Conservation (phyloP, 2,113 vertebrate genomes). For the Phalacrocorax pelagicus region DNA sequence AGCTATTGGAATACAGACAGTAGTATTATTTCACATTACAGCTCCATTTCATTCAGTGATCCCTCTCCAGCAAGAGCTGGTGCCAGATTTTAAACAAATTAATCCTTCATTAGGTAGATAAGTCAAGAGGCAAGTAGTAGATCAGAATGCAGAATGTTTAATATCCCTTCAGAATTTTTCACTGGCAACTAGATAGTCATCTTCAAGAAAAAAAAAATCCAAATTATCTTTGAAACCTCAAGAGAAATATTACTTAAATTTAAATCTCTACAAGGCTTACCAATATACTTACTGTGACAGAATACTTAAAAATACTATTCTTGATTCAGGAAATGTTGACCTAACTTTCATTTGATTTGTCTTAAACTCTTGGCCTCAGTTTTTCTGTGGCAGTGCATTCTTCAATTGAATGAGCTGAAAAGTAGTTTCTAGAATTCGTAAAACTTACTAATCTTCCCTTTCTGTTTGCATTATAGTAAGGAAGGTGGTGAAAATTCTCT, state of each 20-base stretch:
- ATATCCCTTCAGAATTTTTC: neutral
- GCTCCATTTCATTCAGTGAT: neutral
- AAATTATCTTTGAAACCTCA: neutral
- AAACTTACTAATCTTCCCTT: neutral
- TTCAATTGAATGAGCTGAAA: neutral
- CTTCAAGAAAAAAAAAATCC: neutral
- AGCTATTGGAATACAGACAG: neutral
- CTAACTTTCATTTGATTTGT: neutral
- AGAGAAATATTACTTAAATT: neutral
- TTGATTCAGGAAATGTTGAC: neutral
- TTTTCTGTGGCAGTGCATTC: neutral
- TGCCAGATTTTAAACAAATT: neutral
- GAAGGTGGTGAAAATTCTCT: neutral
- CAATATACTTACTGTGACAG: neutral
- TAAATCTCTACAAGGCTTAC: neutral
- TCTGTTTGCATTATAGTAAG: neutral
- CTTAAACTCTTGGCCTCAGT: neutral
- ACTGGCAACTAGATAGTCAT: neutral
- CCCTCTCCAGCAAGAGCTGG: neutral
- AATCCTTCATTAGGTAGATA: neutral
- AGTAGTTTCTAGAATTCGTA: neutral
- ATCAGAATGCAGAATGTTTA: neutral
- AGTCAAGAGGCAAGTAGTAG: neutral
- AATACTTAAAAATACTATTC: neutral
- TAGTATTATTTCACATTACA: neutral